Evolutionary conservation across 2,797 vertebrate species (phyloP), one percentile per base, ranked within the genome.

Genomic region (Otus scops): DNA sequence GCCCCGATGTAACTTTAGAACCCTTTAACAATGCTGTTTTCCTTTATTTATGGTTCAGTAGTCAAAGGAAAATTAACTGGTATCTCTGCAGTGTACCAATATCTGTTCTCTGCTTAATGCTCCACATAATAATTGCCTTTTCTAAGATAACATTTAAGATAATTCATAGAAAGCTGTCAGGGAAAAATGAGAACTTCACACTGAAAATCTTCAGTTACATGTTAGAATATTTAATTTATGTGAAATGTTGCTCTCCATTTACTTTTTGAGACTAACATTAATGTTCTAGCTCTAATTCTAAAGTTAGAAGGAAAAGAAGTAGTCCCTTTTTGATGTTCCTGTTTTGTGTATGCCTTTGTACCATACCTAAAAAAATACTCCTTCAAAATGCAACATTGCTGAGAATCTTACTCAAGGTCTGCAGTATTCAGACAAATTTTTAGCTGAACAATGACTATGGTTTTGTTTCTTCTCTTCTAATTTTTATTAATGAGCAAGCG

Each of bases 41-140:
- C 73, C 67, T 94, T 88, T 88, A 56, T 90, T 92, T 81, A 90
- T 27, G 80, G 83, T 79, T 93, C 94, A 74, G 45, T 41, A 89
- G 85, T 63, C 80, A 95, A 79, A 93, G 60, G 67, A 90, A 86
- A 95, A 95, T 79, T 87, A 95, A 92, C 77, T 36, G 88, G 61
- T 71, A 48, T 73, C 54, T 95, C 56, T 65, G 39, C 83, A 85
- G 51, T n/a, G 43, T 93, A 92, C 85, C 47, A 86, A 85, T 93
- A 95, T 93, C 92, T 95, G 61, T 81, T 59, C 28, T 84, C 59
- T 84, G 56, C 59, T 93, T 94, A 95, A 84, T 56, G 74, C 21
- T 82, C 57, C 74, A 70, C 70, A 43, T 81, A 94, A 78, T 94
- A 95, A 95, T 87, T 93, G 26, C 70, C 23, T 94, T 92, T 86